These are phyloP conservation scores for Anaspis maculata DNA, from an alignment of 2,888 invertebrate genomes.

Conservation along the genomic window DNA sequence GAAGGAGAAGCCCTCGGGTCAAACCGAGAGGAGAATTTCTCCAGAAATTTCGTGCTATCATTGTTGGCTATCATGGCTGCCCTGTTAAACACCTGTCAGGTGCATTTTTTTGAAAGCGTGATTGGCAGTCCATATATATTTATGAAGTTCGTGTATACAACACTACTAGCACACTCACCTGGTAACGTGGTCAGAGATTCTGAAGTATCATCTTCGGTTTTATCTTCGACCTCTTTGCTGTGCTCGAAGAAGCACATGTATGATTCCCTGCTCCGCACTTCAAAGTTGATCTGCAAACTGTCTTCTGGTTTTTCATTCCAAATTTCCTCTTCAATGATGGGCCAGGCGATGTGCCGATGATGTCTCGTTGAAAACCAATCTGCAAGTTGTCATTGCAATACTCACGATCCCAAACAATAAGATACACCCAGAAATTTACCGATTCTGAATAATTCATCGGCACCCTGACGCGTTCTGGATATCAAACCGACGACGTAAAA, in stretches of 20 bases:
- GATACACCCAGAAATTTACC: slow-evolving; percentile 44
- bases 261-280: slow-evolving; percentile 5
- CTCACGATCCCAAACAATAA: not conserved
- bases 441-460: slow-evolving; percentile 64
- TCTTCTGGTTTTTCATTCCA: slow-evolving; percentile 43
- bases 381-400: slow-evolving; percentile 19
- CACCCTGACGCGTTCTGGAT: slow-evolving; percentile 75
- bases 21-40: too few species aligned
- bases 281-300: slow-evolving; percentile 14
- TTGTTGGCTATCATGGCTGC: too few species aligned
- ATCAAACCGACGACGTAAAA: slow-evolving; percentile 82
- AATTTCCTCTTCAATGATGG: slow-evolving; percentile 61
- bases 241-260: slow-evolving; percentile 10
- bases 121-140: too few species aligned
- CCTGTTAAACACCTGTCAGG: too few species aligned
- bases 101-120: too few species aligned
- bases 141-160: too few species aligned
- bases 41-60: too few species aligned
- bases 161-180: too few species aligned
- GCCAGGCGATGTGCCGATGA: slow-evolving; percentile 68
- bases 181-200: too few species aligned
- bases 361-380: slow-evolving; percentile 73
- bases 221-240: slow-evolving; percentile 10
- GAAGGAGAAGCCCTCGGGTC: too few species aligned
- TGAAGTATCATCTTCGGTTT: slow-evolving; percentile 12